A percentile compares a stretch with the other conserved stretches of the same genome.
Evolutionary conservation across 2,888 invertebrate genomes (phyloP).

Genomic region (Drosophila basisetae): DNA sequence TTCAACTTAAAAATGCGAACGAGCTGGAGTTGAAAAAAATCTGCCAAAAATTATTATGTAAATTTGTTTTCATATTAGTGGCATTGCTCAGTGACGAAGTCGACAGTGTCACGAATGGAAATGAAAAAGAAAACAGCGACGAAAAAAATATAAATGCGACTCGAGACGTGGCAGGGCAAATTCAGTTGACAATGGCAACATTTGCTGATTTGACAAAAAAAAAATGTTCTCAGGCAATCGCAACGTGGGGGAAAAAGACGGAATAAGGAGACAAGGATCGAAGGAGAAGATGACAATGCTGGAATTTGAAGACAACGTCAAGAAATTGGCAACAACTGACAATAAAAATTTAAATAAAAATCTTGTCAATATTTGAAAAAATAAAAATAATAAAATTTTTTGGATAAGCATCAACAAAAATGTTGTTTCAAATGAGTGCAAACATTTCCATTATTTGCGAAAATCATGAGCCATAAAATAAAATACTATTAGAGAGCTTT

Average conservation of each 20-base stretch:
- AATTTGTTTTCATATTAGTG: slow-evolving; percentile 80
- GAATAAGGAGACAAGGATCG: slow-evolving; percentile 1
- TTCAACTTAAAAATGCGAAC: slow-evolving; percentile 55
- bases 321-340: slow-evolving; percentile 73
- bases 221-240: slow-evolving; percentile 50
- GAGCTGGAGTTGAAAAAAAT: slow-evolving; percentile 35
- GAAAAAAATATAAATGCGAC: slow-evolving; percentile 42
- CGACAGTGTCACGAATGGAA: slow-evolving; percentile 38
- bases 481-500: slow-evolving; percentile 35
- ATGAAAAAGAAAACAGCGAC: slow-evolving; percentile 8
- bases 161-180: slow-evolving; percentile 45
- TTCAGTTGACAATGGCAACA: slow-evolving; percentile 78
- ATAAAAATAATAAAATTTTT: slow-evolving; percentile 28
- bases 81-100: slow-evolving; percentile 64
- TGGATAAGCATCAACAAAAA: slow-evolving; percentile 35
- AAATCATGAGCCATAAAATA: slow-evolving; percentile 62
- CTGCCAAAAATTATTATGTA: slow-evolving; percentile 79
- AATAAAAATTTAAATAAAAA: slow-evolving; percentile 80
- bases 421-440: slow-evolving; percentile 73
- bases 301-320: slow-evolving; percentile 59
- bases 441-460: slow-evolving; percentile 75
- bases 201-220: slow-evolving; percentile 78
- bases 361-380: slow-evolving; percentile 76
- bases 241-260: neutral
- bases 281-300: slow-evolving; percentile 49